Evolutionary conservation across 1,140 invertebrate species (phyloP), one percentile per base, ranked within the genome.

Genomic region (Phenacoccus solenopsis): DNA sequence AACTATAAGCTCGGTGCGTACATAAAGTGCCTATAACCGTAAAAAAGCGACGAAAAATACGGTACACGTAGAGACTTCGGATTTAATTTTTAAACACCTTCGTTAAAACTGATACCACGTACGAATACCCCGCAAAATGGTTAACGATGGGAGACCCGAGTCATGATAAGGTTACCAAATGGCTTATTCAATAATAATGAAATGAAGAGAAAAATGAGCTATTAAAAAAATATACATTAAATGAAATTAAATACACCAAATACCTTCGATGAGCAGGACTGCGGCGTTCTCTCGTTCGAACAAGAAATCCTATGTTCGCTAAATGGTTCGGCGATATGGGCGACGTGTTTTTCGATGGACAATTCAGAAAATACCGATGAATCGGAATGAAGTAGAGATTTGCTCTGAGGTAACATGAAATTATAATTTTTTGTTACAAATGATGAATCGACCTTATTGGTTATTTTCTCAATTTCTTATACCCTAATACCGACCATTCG

Each of bases 261-360:
- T 64, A 64, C 59, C 59, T 64, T 64, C 59, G 59, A 64, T 22
- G 59, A 64, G 9, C 10, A 24, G 25, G 59, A 64, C 59, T 64
- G 59, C 59, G 59, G 22, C 10, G 59, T 64, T 64, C 59, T 64
- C 25, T 64, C 59, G 59, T 64, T 64, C 16, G 59, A 64, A 24
- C 59, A 64, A 27, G 59, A 64, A 64, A 64, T 64, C 16, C 59
- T 64, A 24, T 64, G 59, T 16, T 25, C 59, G 59, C 59, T 27
- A 64, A 64, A 64, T 27, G 59, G 59, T 64, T 64, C 59, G 10
- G 3, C 25, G 4, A 64, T 64, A 25, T 64, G 59, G 4, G 59
- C 59, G 21, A 64, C 59, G 59, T 64, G 59, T 64, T 64, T 64
- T 27, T 64, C 59, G 59, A 64, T 64, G 5, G 22, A 25, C 9